Base-by-base conservation (phyloP, 2,113 vertebrate genomes). In the Melospiza georgiana region DNA sequence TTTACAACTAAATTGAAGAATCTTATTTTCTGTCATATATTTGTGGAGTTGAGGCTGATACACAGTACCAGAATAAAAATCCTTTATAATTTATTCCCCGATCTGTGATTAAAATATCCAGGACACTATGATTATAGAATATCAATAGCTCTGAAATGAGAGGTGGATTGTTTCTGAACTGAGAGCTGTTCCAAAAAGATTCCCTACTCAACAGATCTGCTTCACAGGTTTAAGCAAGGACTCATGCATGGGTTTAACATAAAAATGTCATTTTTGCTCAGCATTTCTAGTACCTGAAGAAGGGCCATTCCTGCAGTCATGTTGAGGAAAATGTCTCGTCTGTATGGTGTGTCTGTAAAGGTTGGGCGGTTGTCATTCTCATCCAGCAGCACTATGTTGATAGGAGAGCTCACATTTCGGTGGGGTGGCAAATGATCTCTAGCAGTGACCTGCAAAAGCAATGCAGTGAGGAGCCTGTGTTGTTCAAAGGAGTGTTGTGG, bases 351-450 rank as follows among this genome's bases (percentile, higher is more conserved):
- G 9, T n/a, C 84, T 89, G 51, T 93, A 55, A 98, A 98, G 28
- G 21, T 20, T 21, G 98, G 98, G 74, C 78, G 97, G 97, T 98
- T 98, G 93, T 98, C 98, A 27, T 98, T 98, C 91, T 97, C 98
- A 75, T 98, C 98, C 28, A 97, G 85, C 66, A 98, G 86, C 67
- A 65, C 31, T 35, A 98, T 61, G 19, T 33, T 96, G 84, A 98
- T 97, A 16, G 35, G 6, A 28, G 87, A 96, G 10, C 1, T 5
- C 21, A 3, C 66, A 28, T 30, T 33, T 7, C 23, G 0, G 7
- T 93, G 20, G 25, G 97, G 98, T 8, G 75, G 2, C 49, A 95
- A 33, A 4, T 82, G 89, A 46, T 98, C 98, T 52, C 6, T 94
- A 15, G 98, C 98, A 87, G 97, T 90, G 39, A 98, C 97, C 98